phyloP scores from a whole-genome alignment of 2,888 invertebrate species.

The Ochlodes sylvanus region DNA sequence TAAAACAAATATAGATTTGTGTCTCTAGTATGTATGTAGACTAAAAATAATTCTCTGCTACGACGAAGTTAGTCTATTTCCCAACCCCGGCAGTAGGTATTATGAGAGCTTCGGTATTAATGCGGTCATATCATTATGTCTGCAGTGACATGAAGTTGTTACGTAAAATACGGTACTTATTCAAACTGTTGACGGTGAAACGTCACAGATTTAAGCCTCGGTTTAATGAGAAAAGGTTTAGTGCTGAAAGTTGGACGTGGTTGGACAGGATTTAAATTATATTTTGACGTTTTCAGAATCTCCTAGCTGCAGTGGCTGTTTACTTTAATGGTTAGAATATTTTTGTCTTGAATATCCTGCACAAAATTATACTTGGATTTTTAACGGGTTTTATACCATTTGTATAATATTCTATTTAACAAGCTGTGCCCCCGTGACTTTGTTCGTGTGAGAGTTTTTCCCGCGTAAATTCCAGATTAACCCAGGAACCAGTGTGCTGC shows the following conservation, averaged over 20 bases:
- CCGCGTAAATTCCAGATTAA: too few species aligned
- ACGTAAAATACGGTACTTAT: slow-evolving; percentile 16
- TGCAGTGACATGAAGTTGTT: slow-evolving; percentile 18
- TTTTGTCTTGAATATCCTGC: too few species aligned
- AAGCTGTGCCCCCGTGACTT: too few species aligned
- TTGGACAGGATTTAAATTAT: background rate
- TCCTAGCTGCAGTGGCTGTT: background rate
- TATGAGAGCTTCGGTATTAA: background rate
- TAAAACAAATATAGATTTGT: too few species aligned
- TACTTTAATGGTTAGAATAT: background rate
- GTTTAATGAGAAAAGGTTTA: slow-evolving; percentile 4
- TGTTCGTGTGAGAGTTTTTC: too few species aligned
- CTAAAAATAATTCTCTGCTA: background rate
- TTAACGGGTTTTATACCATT: too few species aligned
- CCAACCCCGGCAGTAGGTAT: background rate
- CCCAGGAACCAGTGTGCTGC: too few species aligned
- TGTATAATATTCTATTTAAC: too few species aligned
- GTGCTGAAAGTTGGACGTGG: background rate
- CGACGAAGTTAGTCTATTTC: background rate
- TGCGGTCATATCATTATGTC: slow-evolving; percentile 23
- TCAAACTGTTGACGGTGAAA: slow-evolving; percentile 12
- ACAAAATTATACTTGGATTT: too few species aligned
- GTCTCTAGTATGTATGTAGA: too few species aligned
- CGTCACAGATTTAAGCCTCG: slow-evolving; percentile 13
- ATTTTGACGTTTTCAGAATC: background rate